A percentile compares a stretch with the other conserved stretches of the same genome.
Conservation (phyloP, 2,888 invertebrate genomes). For the Fragum whitleyi region DNA sequence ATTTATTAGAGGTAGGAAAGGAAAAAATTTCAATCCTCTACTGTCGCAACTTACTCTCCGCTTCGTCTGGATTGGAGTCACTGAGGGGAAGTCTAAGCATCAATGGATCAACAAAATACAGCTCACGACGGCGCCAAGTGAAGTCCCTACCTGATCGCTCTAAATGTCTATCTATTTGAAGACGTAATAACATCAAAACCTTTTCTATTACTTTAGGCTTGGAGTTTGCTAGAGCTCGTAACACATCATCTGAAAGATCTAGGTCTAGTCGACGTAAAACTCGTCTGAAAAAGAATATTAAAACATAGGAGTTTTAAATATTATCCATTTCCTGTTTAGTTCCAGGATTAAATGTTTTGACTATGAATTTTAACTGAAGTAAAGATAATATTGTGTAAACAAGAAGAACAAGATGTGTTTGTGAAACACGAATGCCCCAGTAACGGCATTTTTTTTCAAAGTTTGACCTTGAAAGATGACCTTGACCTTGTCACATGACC, state of each 20-base stretch:
- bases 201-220: constrained; percentile 76
- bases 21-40: background rate
- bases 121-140: constrained; percentile 50
- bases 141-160: constrained; percentile 72
- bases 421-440: too few relatives aligned
- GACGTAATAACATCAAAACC: constrained; percentile 75
- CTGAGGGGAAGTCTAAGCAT: constrained; percentile 53
- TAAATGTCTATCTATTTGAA: constrained; percentile 75
- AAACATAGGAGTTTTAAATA: background rate
- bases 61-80: constrained; percentile 20
- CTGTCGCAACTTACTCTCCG: constrained; percentile 17
- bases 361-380: too few relatives aligned
- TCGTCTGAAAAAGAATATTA: constrained; percentile 62
- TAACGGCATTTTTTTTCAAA: too few relatives aligned
- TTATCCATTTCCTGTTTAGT: too few relatives aligned
- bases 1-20: background rate
- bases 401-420: too few relatives aligned
- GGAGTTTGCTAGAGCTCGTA: constrained; percentile 71
- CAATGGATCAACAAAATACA: constrained; percentile 45
- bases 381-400: too few relatives aligned
- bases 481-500: too few relatives aligned
- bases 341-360: too few relatives aligned
- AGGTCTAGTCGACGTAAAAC: constrained; percentile 73
- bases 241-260: constrained; percentile 78
- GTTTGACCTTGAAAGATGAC: too few relatives aligned